Evolutionary conservation across 2,797 vertebrate genomes (phyloP), one percentile per base, ranked within the genome.

Genomic region (Helostoma temminkii): DNA sequence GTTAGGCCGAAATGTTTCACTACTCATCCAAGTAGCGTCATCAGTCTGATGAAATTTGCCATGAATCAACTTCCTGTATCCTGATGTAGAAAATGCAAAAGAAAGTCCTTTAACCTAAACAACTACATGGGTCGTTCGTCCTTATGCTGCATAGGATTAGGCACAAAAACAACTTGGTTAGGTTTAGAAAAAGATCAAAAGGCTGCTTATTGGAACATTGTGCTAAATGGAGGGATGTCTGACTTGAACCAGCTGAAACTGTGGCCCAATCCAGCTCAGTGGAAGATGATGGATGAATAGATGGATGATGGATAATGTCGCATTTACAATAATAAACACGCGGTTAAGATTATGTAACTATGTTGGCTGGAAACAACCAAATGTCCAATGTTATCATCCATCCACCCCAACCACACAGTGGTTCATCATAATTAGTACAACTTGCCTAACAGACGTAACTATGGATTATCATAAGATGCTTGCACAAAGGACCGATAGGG

Each of bases 1-100:
- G n/a, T n/a, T n/a, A n/a, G n/a, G n/a, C n/a, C n/a, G n/a, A n/a
- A n/a, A n/a, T n/a, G n/a, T n/a, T n/a, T n/a, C n/a, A n/a, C n/a
- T n/a, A n/a, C n/a, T n/a, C n/a, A n/a, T n/a, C n/a, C n/a, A n/a
- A n/a, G n/a, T n/a, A n/a, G n/a, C n/a, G n/a, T n/a, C n/a, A n/a
- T n/a, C n/a, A n/a, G n/a, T n/a, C n/a, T n/a, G n/a, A n/a, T n/a
- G n/a, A n/a, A n/a, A n/a, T n/a, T n/a, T n/a, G n/a, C n/a, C n/a
- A n/a, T n/a, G n/a, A n/a, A n/a, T n/a, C n/a, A n/a, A n/a, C n/a
- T n/a, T n/a, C n/a, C 58, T 57, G 30, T 48, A 63, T 61, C 74
- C 66, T 64, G 54, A 66, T 72, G 47, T 57, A 54, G 28, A 22
- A 80, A 45, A n/a, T 18, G 39, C 18, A 41, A 41, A 8, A 45